A percentile compares a stretch with the other conserved stretches of the same genome.
These are phyloP conservation scores for Galeopsomyia nigrocyanea DNA, from an alignment of 2,888 invertebrate species.

Conservation along the genomic window DNA sequence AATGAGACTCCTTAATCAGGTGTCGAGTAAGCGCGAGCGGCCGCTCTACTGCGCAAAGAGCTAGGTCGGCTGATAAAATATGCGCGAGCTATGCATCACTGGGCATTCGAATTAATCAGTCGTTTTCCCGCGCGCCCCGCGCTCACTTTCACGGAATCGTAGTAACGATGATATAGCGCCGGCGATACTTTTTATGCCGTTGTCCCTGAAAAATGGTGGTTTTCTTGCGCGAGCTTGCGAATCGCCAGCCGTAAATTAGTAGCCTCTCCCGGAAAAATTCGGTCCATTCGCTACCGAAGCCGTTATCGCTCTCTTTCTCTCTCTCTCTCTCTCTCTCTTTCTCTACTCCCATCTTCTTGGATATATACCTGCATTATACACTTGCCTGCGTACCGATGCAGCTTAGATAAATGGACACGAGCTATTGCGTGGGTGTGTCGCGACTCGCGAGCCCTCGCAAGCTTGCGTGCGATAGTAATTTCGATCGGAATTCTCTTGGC, in stretches of 20 bases:
- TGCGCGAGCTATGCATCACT: neutral
- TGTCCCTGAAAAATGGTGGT: slow-evolving; percentile 55
- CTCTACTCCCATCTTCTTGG: slow-evolving; percentile 35
- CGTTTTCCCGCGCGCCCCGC: neutral
- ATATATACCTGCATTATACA: slow-evolving; percentile 1
- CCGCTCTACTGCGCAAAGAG: neutral
- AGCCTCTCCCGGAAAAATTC: slow-evolving; percentile 48
- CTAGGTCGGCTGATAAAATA: slow-evolving; percentile 10
- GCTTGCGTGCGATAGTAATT: slow-evolving; percentile 21
- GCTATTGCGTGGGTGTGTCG: too few species aligned
- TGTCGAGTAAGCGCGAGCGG: neutral
- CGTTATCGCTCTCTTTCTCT: slow-evolving; percentile 46
- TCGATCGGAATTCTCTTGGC: slow-evolving; percentile 36
- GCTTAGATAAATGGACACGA: neutral
- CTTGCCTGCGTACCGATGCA: neutral
- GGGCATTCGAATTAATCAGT: slow-evolving; percentile 22
- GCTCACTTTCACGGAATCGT: slow-evolving; percentile 1
- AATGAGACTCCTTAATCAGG: slow-evolving; percentile 16
- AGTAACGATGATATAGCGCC: slow-evolving; percentile 29
- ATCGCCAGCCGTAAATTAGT: slow-evolving; percentile 57
- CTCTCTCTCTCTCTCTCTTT: slow-evolving; percentile 8
- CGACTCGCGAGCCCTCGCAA: too few species aligned
- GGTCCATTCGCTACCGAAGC: slow-evolving; percentile 38
- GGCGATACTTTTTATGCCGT: slow-evolving; percentile 26
- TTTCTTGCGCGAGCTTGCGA: slow-evolving; percentile 51